Percentiles rank a stretch among this genome's conserved stretches.
phyloP scores from a whole-genome alignment of 2,113 vertebrate genomes.

The Pavo muticus region DNA sequence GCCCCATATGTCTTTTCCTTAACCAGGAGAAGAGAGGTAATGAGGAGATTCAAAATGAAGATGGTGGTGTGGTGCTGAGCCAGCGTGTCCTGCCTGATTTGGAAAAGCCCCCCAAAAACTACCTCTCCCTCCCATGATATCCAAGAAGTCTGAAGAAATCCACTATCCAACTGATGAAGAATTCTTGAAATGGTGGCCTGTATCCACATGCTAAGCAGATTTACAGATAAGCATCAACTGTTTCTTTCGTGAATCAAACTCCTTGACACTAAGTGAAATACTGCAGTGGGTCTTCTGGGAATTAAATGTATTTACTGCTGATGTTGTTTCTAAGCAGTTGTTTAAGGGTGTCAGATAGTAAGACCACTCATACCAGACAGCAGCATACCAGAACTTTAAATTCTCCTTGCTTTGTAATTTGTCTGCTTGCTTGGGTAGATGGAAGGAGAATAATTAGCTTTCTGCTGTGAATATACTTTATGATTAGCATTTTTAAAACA shows the following conservation, averaged over 20 bases:
- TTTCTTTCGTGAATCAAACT: constrained; percentile 36
- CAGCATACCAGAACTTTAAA: not conserved
- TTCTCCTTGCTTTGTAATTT: constrained; percentile 22
- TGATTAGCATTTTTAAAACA: not conserved
- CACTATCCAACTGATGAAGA: not conserved
- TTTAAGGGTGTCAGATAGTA: constrained; percentile 37
- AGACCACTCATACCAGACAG: constrained; percentile 42
- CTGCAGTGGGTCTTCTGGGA: constrained; percentile 29
- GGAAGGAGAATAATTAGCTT: constrained; percentile 31
- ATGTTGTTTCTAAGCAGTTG: constrained; percentile 41
- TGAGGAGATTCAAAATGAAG: not conserved
- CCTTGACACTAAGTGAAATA: constrained; percentile 20
- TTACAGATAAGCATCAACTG: not conserved
- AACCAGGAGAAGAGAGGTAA: not conserved
- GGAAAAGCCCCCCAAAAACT: not conserved
- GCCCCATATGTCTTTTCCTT: not conserved
- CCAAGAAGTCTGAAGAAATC: not conserved
- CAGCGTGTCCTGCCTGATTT: not conserved
- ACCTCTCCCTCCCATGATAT: not conserved
- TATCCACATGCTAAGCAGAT: not conserved
- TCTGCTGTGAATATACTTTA: constrained; percentile 39
- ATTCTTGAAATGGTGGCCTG: not conserved
- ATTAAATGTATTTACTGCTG: constrained; percentile 46
- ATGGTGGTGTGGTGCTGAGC: not conserved
- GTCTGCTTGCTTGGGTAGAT: not conserved